Evolutionary conservation across 1,140 invertebrate genomes (phyloP).

Genomic region (Archegozetes longisetosus): DNA sequence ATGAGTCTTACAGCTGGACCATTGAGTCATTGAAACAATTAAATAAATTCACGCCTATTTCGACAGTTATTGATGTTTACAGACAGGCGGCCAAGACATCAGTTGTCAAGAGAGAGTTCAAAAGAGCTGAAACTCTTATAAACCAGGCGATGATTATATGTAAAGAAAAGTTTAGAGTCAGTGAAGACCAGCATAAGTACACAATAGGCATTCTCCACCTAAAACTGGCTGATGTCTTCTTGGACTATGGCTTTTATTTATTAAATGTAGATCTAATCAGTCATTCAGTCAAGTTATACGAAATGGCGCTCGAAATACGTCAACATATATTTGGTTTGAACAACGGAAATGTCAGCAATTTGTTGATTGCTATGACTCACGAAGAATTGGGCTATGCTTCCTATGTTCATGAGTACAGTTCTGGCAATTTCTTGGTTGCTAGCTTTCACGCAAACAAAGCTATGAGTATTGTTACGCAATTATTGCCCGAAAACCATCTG

Average conservation of each 20-base stretch:
- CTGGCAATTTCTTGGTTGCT: constrained; percentile 61
- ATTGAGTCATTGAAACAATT: constrained; percentile 49
- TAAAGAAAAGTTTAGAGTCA: constrained; percentile 19
- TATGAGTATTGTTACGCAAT: constrained; percentile 56
- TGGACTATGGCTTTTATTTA: constrained; percentile 77
- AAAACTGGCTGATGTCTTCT: constrained; percentile 58
- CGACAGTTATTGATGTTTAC: constrained; percentile 51
- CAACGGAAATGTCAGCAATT: constrained; percentile 35
- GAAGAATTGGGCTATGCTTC: constrained; percentile 81
- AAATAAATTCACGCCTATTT: constrained; percentile 18
- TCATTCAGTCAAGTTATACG: constrained; percentile 63
- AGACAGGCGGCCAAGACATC: constrained; percentile 67
- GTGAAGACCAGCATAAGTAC: constrained; percentile 28
- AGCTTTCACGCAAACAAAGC: constrained; percentile 60
- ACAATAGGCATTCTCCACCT: constrained; percentile 50
- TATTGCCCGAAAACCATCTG: constrained; percentile 61
- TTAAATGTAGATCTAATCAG: constrained; percentile 69
- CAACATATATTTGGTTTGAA: constrained; percentile 58
- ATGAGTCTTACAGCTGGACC: constrained; percentile 50
- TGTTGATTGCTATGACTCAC: constrained; percentile 66
- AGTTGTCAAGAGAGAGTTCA: constrained; percentile 65
- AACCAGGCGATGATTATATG: constrained; percentile 49
- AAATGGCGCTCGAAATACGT: constrained; percentile 57
- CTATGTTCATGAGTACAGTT: constrained; percentile 78
- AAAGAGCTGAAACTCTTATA: constrained; percentile 57